Base-by-base conservation (phyloP, 2,113 vertebrate species). In the Thomomys bottae region DNA sequence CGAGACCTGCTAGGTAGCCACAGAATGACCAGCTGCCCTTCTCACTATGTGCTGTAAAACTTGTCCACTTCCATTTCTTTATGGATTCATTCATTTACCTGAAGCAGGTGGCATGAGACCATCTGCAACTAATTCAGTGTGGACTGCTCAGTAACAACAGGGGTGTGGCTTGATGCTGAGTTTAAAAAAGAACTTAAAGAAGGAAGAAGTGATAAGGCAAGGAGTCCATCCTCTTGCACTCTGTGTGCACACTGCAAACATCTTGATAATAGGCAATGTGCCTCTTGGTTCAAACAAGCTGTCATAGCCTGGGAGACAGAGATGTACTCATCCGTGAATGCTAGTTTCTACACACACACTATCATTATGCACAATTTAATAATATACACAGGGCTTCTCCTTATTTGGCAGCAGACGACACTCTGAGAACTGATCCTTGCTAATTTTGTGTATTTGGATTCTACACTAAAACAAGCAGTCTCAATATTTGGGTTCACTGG, bases 401-500 rank as follows among this genome's bases (percentile, higher is more conserved):
- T 80, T 67, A 64, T 82, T 91, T 94, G 93, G 96, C 94, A 91
- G 84, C 20, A 49, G 76, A 84, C 3, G 0, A 67, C 67, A 68
- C 63, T 71, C 84, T 42, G 80, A 84, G 91, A 67, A 57, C 79
- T 77, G 90, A 94, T 89, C 88, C 88, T 92, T 12, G 88, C 90
- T 96, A 92, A 93, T 95, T 94, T 86, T 90, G 90, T 90, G 57
- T 91, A 86, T 95, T 90, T 90, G 90, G 86, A 94, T 91, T 94
- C 57, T 45, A 66, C 26, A 24, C 32, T 92, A 88, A 93, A 93
- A 95, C 90, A 93, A 94, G 88, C 88, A 91, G 84, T 88, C 92
- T 95, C 88, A 88, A 93, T 95, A 95, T 94, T 86, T 93, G 96
- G 93, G 93, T 91, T 96, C 84, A 84, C 86, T 73, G 83, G 85